These are phyloP conservation scores for Drosophila atroscutellata DNA, from an alignment of 2,888 invertebrate species.

Conservation along the genomic window DNA sequence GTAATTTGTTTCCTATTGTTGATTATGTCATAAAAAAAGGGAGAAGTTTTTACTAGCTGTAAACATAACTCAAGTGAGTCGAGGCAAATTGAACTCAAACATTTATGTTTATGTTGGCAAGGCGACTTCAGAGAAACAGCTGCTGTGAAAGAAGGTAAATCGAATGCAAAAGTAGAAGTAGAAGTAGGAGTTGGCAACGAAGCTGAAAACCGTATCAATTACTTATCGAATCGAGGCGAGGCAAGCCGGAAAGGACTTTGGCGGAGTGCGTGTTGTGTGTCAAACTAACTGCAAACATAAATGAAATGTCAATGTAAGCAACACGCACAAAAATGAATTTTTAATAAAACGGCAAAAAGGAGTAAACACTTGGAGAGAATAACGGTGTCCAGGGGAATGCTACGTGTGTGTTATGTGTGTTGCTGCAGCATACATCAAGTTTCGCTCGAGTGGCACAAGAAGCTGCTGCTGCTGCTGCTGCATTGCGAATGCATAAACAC, in stretches of 20 bases:
- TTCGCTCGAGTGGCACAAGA: constrained; percentile 39
- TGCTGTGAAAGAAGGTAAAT: constrained; percentile 1
- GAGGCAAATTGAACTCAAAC: constrained; percentile 15
- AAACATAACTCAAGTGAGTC: background rate
- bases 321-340: constrained; percentile 70
- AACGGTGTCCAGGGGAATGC: constrained; percentile 2
- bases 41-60: background rate
- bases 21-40: background rate
- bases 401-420: background rate
- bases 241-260: constrained; percentile 49
- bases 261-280: constrained; percentile 35
- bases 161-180: background rate
- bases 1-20: background rate
- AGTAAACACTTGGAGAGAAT: background rate
- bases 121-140: constrained; percentile 10
- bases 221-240: constrained; percentile 47
- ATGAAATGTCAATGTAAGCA: constrained; percentile 72
- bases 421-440: constrained; percentile 64
- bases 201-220: constrained; percentile 59
- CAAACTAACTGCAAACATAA: constrained; percentile 61
- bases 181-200: constrained; percentile 27
- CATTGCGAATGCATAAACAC: constrained; percentile 78
- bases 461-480: constrained; percentile 44
- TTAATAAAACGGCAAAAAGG: constrained; percentile 46
- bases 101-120: constrained; percentile 29